Conservation (phyloP, 2,888 invertebrate species). For the Diloba caeruleocephala region DNA sequence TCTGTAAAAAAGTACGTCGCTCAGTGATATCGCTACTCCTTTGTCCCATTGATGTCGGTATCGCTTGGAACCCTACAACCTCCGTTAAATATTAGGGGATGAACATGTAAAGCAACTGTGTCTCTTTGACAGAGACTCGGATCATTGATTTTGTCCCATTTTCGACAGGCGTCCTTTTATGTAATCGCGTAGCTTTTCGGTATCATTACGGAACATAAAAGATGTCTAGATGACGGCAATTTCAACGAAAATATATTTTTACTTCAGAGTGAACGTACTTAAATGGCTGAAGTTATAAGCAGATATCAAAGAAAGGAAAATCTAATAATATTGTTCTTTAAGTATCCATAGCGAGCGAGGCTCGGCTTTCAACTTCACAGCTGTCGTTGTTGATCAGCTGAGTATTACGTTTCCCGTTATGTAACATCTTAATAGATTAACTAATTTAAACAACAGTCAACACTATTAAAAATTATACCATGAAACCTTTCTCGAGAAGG, state of each 20-base stretch:
- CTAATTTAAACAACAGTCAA: no score
- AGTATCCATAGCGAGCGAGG: no score
- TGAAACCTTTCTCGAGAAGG: no score
- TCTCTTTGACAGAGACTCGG: slow-evolving; percentile 16
- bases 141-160: slow-evolving; percentile 50
- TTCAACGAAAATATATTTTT: slow-evolving; percentile 9
- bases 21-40: slow-evolving; percentile 16
- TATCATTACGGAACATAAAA: slow-evolving; percentile 27
- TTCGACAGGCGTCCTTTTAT: slow-evolving; percentile 33
- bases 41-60: slow-evolving; percentile 31
- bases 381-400: no score
- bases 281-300: no score
- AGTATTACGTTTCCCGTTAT: no score
- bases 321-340: no score
- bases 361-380: no score
- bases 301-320: no score
- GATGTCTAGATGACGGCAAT: slow-evolving; percentile 8
- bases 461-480: no score
- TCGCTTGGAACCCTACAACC: background rate
- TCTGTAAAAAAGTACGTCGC: slow-evolving; percentile 16
- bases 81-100: slow-evolving; percentile 19
- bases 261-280: no score
- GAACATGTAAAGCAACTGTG: slow-evolving; percentile 32
- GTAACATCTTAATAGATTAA: no score
- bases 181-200: slow-evolving; percentile 16